Evolutionary conservation across 37 sponge, comb jelly and placozoan species (phyloP).

Genomic region (Hexactinellida sp.): DNA sequence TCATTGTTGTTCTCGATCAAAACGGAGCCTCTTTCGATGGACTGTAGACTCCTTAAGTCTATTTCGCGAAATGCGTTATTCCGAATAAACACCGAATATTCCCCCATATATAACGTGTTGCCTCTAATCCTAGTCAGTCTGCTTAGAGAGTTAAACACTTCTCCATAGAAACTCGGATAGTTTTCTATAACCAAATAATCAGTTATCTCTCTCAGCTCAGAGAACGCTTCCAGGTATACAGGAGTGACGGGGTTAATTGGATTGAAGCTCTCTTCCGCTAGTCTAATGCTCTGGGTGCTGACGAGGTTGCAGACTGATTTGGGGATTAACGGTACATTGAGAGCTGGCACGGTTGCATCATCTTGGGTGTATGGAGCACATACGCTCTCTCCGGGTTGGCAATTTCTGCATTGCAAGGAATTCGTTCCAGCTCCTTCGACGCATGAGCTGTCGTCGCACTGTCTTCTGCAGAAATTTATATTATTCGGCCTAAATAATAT

Average conservation of each 20-base stretch:
- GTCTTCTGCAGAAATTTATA: neutral
- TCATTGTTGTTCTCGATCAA: neutral
- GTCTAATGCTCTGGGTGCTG: neutral
- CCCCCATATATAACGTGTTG: neutral
- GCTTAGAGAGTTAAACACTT: neutral
- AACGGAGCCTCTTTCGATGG: neutral
- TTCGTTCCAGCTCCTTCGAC: neutral
- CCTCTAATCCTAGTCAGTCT: neutral
- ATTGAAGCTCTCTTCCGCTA: neutral
- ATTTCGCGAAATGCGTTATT: neutral
- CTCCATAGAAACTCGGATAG: neutral
- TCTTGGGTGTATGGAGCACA: neutral
- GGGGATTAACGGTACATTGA: neutral
- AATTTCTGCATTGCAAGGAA: neutral
- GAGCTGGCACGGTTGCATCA: neutral
- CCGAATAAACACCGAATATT: neutral
- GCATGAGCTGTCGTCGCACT: neutral
- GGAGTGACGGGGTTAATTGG: neutral
- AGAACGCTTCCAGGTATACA: neutral
- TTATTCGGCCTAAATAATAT: neutral
- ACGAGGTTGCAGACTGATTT: neutral
- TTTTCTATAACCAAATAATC: neutral
- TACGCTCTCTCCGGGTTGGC: neutral
- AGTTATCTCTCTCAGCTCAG: neutral
- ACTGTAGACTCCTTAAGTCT: neutral